A percentile compares a stretch with the other conserved stretches of the same genome.
These are phyloP conservation scores for Thereva unica DNA, from an alignment of 2,888 invertebrate species.

Conservation along the genomic window DNA sequence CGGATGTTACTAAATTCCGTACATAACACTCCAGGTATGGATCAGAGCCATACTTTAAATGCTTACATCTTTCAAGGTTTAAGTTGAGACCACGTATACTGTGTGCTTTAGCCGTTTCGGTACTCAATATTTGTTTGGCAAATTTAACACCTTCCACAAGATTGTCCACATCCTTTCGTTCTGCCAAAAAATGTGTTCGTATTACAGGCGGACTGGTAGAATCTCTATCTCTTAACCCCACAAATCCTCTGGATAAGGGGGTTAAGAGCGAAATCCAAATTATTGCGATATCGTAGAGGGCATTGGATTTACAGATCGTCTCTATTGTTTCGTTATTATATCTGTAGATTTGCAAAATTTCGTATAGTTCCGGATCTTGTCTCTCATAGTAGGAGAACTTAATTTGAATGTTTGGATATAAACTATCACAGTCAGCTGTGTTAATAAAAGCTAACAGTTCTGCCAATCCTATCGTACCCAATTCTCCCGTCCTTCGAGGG, in stretches of 20 bases:
- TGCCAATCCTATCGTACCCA: conserved; percentile 56
- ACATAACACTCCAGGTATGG: conserved; percentile 62
- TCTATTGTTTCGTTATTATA: conserved; percentile 33
- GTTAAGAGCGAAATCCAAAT: conserved; percentile 55
- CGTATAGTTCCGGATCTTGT: conserved; percentile 48
- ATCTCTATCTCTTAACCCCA: conserved; percentile 65
- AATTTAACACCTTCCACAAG: conserved; percentile 57
- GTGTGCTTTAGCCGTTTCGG: conserved; percentile 53
- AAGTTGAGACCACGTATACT: conserved; percentile 61
- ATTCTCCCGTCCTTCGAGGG: conserved; percentile 57
- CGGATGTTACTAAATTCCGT: conserved; percentile 58
- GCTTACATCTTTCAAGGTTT: conserved; percentile 56
- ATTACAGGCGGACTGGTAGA: conserved; percentile 70
- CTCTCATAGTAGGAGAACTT: conserved; percentile 54
- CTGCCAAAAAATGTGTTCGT: conserved; percentile 65
- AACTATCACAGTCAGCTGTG: conserved; percentile 54
- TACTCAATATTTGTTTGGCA: conserved; percentile 53
- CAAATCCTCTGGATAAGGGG: conserved; percentile 61
- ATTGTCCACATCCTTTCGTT: conserved; percentile 61
- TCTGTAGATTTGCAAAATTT: conserved; percentile 46
- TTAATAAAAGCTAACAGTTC: conserved; percentile 60
- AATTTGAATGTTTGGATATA: conserved; percentile 62
- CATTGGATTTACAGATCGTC: conserved; percentile 41
- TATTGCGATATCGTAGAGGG: conserved; percentile 48
- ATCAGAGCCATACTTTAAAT: conserved; percentile 49